Conservation (phyloP, 2,797 vertebrate genomes). For the Cygnus olor region DNA sequence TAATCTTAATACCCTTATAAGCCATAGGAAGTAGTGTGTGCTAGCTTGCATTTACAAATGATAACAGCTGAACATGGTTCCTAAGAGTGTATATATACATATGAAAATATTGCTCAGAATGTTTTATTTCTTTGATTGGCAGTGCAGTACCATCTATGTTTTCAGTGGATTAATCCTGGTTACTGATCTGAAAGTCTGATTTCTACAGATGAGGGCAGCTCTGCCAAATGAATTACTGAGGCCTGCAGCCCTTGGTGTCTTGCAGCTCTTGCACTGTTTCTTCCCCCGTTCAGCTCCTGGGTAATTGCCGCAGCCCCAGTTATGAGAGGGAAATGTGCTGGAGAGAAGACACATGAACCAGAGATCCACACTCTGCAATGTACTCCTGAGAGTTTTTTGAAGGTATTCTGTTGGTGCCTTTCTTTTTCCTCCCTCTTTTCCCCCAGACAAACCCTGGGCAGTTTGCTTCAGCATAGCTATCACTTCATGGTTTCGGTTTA, state of each 20-base stretch:
- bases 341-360: not conserved
- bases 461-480: not conserved
- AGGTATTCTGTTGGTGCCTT: not conserved
- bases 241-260: not conserved
- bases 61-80: not conserved
- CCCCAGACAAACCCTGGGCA: not conserved
- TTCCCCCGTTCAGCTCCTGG: not conserved
- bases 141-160: conserved; percentile 34
- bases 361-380: not conserved
- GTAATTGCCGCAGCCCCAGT: not conserved
- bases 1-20: not conserved
- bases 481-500: not conserved
- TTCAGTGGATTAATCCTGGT: conserved; percentile 34
- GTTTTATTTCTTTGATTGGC: conserved; percentile 20
- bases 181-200: conserved; percentile 49
- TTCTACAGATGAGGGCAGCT: conserved; percentile 5
- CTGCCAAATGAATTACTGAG: not conserved
- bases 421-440: not conserved
- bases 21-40: not conserved
- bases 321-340: not conserved
- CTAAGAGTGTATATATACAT: not conserved
- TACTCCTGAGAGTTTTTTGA: not conserved
- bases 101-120: not conserved
- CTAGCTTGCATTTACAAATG: not conserved
- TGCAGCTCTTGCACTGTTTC: not conserved